phyloP scores from a whole-genome alignment of 1,140 invertebrate species.

The Augochlora pura region DNA sequence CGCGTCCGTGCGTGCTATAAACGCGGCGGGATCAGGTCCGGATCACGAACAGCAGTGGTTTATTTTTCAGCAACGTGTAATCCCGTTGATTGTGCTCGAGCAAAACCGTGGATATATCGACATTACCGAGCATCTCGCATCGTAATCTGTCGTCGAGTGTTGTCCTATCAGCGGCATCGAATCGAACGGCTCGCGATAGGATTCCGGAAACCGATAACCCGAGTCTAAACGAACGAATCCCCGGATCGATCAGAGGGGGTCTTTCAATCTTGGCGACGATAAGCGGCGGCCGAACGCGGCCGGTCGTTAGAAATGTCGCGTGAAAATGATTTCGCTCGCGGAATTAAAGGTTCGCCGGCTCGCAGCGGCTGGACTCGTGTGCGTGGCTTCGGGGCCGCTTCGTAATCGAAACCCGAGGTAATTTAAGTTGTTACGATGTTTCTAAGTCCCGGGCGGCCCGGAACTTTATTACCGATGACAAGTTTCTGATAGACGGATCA shows the following conservation, averaged over 20 bases:
- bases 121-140: not conserved
- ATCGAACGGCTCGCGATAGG: too few relatives aligned
- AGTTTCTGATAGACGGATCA: constrained; percentile 13
- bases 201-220: not conserved
- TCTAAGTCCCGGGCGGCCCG: not conserved
- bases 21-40: too few relatives aligned
- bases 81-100: too few relatives aligned
- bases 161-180: too few relatives aligned
- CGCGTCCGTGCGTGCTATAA: too few relatives aligned
- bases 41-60: too few relatives aligned
- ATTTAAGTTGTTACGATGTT: constrained; percentile 28
- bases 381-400: not conserved
- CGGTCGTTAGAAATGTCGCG: not conserved
- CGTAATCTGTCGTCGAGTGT: too few relatives aligned
- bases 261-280: not conserved
- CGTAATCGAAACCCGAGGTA: constrained; percentile 22
- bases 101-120: not conserved
- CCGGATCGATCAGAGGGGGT: not conserved
- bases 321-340: not conserved
- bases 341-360: not conserved
- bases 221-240: not conserved
- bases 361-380: not conserved
- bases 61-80: too few relatives aligned
- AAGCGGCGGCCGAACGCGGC: not conserved
- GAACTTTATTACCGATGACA: constrained; percentile 15